Evolutionary conservation across 2,797 vertebrate species (phyloP), one percentile per base, ranked within the genome.

Genomic region (Setipinna tenuifilis): DNA sequence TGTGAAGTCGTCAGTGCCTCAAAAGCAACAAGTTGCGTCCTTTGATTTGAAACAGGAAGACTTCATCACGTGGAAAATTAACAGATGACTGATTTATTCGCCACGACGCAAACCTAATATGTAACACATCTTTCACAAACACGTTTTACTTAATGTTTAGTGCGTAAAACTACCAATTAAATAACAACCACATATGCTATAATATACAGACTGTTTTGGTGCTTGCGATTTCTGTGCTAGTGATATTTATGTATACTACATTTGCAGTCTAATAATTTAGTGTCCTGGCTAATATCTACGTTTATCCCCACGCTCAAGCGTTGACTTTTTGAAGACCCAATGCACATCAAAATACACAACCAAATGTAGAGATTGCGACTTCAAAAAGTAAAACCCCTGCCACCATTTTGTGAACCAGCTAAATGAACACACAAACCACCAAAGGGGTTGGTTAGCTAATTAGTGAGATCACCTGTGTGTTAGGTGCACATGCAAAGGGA

Each of bases 1-100:
- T 3, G 31, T 19, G 28, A 23, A 75, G 68, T 75, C 17, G 71
- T 44, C 71, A 44, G 2, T 19, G 17, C 35, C 35, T 21, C 50
- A 21, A 78, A 59, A 78, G 16, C 71, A 78, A 78, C 71, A 78
- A 78, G 71, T 78, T 78, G 71, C 35, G 31, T 41, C 23, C 65
- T 6, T 6, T 78, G 71, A 78, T 21, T 44, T 78, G 35, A 16
- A 35, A 31, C 71, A 19, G 31, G 9, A 75, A 44, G 16, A 44
- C 71, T 75, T 31, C 11, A 14, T 68, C 58, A 19, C 17, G 16
- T 68, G 3, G 12, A 68, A 59, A 59, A 14, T 68, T 68, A 41
- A 35, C 14, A 75, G 31, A 44, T 78, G 31, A 44, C 31, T 11
- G 11, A 71, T 71, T 41, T 78, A 44, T 6, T 44, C 6, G 31